Percentiles rank a stretch among this genome's conserved stretches.
phyloP scores from a whole-genome alignment of 2,113 vertebrate species.

The Actenoides lindsayi region DNA sequence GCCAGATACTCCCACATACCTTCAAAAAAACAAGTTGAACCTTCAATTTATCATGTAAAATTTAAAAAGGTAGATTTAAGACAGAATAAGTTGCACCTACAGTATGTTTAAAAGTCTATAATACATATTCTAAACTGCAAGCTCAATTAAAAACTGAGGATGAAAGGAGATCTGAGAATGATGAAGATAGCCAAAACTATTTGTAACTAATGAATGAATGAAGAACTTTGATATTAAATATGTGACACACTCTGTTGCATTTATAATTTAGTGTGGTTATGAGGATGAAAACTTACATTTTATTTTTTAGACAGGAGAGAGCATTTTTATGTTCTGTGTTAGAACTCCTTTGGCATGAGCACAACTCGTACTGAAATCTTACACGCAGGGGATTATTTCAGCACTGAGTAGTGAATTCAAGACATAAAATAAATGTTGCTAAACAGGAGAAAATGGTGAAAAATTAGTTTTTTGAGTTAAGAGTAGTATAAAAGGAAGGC shows the following conservation, averaged over 20 bases:
- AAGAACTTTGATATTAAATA: slow-evolving; percentile 35
- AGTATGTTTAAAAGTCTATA: neutral
- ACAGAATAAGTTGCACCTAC: neutral
- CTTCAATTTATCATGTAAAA: neutral
- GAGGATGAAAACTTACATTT: slow-evolving; percentile 13
- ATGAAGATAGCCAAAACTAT: neutral
- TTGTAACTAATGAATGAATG: neutral
- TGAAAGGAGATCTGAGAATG: neutral
- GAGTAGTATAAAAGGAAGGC: neutral
- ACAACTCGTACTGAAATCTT: neutral
- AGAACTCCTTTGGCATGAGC: neutral
- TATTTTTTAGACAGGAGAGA: slow-evolving; percentile 34
- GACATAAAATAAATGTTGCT: neutral
- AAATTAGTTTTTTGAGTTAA: slow-evolving; percentile 3
- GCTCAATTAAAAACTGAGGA: neutral
- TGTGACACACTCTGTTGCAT: neutral
- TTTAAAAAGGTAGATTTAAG: neutral
- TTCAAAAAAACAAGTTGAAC: neutral
- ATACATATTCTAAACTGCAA: neutral
- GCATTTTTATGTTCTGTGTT: slow-evolving; percentile 32
- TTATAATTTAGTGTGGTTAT: slow-evolving; percentile 29
- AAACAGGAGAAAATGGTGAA: neutral
- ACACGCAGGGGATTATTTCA: neutral
- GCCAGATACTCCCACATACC: slow-evolving; percentile 1
- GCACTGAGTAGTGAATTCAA: neutral